Conservation (phyloP, 2,888 invertebrate genomes). For the Temnothorax ravouxi region DNA sequence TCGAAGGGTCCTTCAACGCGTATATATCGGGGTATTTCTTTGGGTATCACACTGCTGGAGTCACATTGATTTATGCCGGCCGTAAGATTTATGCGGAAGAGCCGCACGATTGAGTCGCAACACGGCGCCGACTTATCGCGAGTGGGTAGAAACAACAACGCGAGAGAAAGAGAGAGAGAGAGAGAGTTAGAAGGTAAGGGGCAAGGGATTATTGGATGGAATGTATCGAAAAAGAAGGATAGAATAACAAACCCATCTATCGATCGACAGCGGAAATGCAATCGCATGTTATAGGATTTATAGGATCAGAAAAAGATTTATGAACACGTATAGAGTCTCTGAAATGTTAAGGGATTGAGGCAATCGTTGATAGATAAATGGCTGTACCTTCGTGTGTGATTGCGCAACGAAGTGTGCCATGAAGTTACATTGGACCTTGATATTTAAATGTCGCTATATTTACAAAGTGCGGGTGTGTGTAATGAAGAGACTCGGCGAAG, state of each 20-base stretch:
- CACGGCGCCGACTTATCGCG: constrained; percentile 86
- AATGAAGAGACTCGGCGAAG: neutral
- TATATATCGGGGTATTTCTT: constrained; percentile 81
- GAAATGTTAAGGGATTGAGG: constrained; percentile 2
- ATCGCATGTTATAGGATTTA: constrained; percentile 53
- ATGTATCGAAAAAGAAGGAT: constrained; percentile 34
- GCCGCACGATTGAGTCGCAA: constrained; percentile 86
- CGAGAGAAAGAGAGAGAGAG: constrained; percentile 42
- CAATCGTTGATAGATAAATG: constrained; percentile 5
- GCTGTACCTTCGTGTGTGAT: neutral
- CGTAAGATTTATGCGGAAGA: constrained; percentile 85
- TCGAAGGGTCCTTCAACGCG: constrained; percentile 81
- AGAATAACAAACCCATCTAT: constrained; percentile 65
- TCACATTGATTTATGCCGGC: constrained; percentile 85
- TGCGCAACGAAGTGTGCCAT: neutral
- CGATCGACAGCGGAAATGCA: constrained; percentile 68
- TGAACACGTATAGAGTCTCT: neutral
- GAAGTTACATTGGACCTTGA: constrained; percentile 4
- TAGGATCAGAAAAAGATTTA: constrained; percentile 10
- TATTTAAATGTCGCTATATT: constrained; percentile 26
- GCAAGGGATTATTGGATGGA: constrained; percentile 33
- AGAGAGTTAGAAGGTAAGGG: constrained; percentile 48
- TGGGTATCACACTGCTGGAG: constrained; percentile 85
- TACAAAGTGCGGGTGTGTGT: neutral
- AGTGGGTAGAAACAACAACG: constrained; percentile 84